Conservation (phyloP, 2,888 invertebrate genomes). For the Archaeoteleia sp. region DNA sequence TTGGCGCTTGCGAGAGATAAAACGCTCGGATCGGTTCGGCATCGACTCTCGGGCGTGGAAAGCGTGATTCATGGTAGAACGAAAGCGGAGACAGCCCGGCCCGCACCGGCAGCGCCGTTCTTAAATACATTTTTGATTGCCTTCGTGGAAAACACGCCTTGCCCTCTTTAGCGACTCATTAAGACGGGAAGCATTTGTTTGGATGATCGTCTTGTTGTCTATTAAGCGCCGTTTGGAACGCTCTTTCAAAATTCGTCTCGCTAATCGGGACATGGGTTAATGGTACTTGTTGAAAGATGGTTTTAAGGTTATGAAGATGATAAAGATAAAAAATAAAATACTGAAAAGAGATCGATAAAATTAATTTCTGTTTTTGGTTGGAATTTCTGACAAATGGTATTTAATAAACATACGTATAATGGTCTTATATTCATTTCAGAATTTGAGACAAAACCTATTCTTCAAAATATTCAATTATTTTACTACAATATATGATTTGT, state of each 20-base stretch:
- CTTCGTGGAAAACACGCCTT: conserved; percentile 25
- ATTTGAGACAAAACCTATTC: no score
- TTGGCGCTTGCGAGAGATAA: conserved; percentile 4
- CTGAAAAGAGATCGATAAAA: no score
- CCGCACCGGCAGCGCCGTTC: conserved; percentile 16
- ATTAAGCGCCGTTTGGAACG: conserved; percentile 29
- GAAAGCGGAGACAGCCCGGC: conserved; percentile 17
- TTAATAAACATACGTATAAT: no score
- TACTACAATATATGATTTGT: no score
- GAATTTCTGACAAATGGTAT: no score
- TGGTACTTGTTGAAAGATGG: no score
- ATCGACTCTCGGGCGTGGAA: conserved; percentile 46
- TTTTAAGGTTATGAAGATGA: no score
- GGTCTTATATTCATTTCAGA: no score
- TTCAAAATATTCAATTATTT: no score
- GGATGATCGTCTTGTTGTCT: conserved; percentile 27
- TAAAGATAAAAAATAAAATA: no score
- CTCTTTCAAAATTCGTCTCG: no score
- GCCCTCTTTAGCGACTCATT: conserved; percentile 43
- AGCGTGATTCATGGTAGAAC: conserved; percentile 45
- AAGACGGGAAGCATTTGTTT: conserved; percentile 48
- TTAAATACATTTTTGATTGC: conserved; percentile 41
- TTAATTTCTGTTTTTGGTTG: no score
- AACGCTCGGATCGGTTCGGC: conserved; percentile 29
- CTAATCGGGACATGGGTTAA: conserved; percentile 17